These are phyloP conservation scores for Pipistrellus kuhlii DNA, from an alignment of 2,797 vertebrate species.

Conservation along the genomic window DNA sequence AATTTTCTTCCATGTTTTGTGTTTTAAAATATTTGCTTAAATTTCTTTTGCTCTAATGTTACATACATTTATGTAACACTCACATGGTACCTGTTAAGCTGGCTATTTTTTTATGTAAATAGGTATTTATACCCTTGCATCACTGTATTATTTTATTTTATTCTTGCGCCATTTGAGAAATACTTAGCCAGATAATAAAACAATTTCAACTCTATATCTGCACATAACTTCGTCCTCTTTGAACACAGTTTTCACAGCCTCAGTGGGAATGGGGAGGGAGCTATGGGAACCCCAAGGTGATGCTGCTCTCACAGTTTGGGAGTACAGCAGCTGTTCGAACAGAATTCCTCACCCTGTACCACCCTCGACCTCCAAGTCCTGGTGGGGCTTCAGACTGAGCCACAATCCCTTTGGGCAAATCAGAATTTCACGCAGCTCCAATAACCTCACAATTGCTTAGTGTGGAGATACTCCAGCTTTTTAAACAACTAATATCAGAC, in stretches of 20 bases:
- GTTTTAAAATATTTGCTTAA: slow-evolving; percentile 3
- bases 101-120: slow-evolving; percentile 34
- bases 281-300: not conserved
- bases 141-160: slow-evolving; percentile 28
- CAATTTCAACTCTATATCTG: slow-evolving; percentile 12
- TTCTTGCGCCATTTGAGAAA: not conserved
- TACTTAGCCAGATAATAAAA: not conserved
- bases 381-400: not conserved
- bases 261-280: not conserved
- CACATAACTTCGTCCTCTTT: not conserved
- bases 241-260: not conserved
- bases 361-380: not conserved
- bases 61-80: not conserved
- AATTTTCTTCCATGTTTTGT: not conserved
- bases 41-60: not conserved
- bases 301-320: slow-evolving; percentile 16
- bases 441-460: not conserved
- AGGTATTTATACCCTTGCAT: not conserved
- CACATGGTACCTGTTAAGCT: not conserved
- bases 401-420: slow-evolving; percentile 22
- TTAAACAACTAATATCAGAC: slow-evolving; percentile 3
- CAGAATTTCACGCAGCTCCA: slow-evolving; percentile 5
- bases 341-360: not conserved
- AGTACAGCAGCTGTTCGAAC: not conserved
- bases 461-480: not conserved